Base-by-base conservation (phyloP, 2,113 vertebrate species). In the Ammodramus savannarum region DNA sequence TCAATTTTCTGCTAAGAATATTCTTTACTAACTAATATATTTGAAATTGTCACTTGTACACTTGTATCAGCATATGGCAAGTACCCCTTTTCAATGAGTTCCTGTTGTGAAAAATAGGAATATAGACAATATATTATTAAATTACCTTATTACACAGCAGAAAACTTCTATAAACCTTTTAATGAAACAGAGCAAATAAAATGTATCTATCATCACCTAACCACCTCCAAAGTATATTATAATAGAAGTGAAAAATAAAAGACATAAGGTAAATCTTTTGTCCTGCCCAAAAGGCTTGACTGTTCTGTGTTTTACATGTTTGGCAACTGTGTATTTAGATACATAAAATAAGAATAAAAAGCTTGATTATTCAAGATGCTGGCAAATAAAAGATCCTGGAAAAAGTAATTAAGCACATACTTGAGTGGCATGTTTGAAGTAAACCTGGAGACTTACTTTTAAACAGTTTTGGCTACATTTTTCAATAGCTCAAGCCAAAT, bases 371-470 rank as follows among this genome's bases (percentile, higher is more conserved):
- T 83, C 58, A 90, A 83, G 71, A 93, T 69, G 21, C 10, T 94
- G 94, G 46, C 38, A 90, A 92, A 69, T 32, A 73, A 75, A 81
- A 7, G 2, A 57, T 54, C 27, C 34, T 82, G 54, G 66, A 83
- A 91, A 91, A 95, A 79, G 8, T 85, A 93, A 93, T 90, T 96
- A 88, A 69, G 46, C 32, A 66, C 58, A 85, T 95, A 54, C 16
- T 77, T 76, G 32, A 93, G 23, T 83, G 32, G 14, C 54, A 69
- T n/a, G 29, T 88, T 96, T 90, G 58, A 93, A 82, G 58, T 75
- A 91, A 89, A 95, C 62, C 13, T 52, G 32, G 43, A 83, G 54
- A 90, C 38, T 41, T 79, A 48, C 15, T 91, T 93, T 93, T 73
- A 79, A 94, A 95, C 3, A 58, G 20, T 73, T 94, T 93, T 76